phyloP scores from a whole-genome alignment of 2,113 vertebrate species.

The Mystacornis crossleyi region DNA sequence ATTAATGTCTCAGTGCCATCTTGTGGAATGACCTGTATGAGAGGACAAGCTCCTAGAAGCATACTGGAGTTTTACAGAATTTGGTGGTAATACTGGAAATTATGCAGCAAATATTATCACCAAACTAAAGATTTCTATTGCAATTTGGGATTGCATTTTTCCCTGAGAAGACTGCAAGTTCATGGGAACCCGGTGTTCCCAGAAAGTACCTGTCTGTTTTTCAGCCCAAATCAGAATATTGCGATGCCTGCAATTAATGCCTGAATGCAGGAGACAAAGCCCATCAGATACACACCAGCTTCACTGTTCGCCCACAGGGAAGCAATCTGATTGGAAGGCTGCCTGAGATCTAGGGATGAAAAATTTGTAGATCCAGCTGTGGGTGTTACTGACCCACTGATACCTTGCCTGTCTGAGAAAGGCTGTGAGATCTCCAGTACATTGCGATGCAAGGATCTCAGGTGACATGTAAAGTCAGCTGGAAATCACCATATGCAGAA shows the following conservation, averaged over 20 bases:
- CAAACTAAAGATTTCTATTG: not conserved
- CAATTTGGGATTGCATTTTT: not conserved
- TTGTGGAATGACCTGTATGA: not conserved
- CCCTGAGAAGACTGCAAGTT: not conserved
- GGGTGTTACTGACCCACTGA: not conserved
- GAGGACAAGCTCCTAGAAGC: not conserved
- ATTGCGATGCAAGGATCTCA: not conserved
- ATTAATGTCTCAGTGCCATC: slow-evolving; percentile 35
- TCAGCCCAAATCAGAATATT: not conserved
- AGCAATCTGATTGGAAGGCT: not conserved
- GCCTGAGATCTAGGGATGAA: not conserved
- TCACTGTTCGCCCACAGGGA: not conserved
- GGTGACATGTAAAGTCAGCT: not conserved
- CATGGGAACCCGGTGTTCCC: fast-evolving
- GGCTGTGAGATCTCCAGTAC: not conserved
- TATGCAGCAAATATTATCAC: not conserved
- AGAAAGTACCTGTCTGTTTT: not conserved
- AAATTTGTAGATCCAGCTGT: not conserved
- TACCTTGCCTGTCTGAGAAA: not conserved
- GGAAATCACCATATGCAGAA: not conserved
- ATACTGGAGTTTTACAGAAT: not conserved
- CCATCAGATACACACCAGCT: not conserved
- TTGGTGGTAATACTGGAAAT: not conserved
- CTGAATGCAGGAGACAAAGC: not conserved
- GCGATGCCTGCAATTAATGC: not conserved